These are phyloP conservation scores for Melitaea athalia DNA, from an alignment of 2,888 invertebrate genomes.

Conservation along the genomic window DNA sequence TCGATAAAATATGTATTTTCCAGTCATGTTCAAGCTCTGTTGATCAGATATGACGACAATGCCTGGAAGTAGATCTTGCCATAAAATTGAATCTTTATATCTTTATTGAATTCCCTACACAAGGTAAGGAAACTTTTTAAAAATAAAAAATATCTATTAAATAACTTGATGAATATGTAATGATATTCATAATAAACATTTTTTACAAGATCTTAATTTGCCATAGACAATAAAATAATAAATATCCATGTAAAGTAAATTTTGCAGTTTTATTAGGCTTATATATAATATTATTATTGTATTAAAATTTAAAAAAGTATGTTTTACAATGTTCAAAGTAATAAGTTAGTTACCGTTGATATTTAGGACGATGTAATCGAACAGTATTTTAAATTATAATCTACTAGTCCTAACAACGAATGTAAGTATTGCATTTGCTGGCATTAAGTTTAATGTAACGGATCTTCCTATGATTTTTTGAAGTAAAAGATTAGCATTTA, in stretches of 20 bases:
- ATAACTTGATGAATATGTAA: background rate
- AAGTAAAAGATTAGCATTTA: constrained; percentile 25
- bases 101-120: constrained; percentile 8
- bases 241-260: constrained; percentile 3
- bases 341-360: constrained; percentile 32
- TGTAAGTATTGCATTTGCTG: constrained; percentile 43
- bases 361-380: constrained; percentile 31
- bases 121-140: background rate
- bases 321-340: constrained; percentile 28
- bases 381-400: constrained; percentile 43
- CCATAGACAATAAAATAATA: constrained; percentile 10
- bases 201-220: constrained; percentile 3
- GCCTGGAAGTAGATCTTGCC: constrained; percentile 29
- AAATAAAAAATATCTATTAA: background rate
- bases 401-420: constrained; percentile 53
- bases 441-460: constrained; percentile 34
- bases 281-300: constrained; percentile 14
- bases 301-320: constrained; percentile 8
- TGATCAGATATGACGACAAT: constrained; percentile 9
- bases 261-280: constrained; percentile 10
- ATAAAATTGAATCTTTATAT: constrained; percentile 23
- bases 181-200: background rate
- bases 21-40: constrained; percentile 62
- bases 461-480: constrained; percentile 41
- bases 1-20: constrained; percentile 75